Base-by-base conservation (phyloP, 2,888 invertebrate species). In the Siphonodentalium dalli region DNA sequence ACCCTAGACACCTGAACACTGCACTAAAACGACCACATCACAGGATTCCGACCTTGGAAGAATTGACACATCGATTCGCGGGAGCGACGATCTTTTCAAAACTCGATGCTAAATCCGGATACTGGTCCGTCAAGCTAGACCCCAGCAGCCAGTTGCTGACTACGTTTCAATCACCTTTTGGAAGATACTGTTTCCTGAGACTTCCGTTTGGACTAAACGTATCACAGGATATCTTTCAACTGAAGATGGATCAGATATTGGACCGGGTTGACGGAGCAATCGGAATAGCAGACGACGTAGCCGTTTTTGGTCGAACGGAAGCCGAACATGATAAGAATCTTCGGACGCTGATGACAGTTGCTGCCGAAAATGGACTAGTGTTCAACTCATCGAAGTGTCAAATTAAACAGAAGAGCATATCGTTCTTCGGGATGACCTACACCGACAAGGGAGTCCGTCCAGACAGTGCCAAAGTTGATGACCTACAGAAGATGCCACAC, bases 121-220 rank as follows among this genome's bases (percentile, higher is more conserved):
- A 51, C 37, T 58, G 46, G 59, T 21, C 34, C 24, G 15, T 51
- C n/a, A 8, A 42, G 13, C 13, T 58, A 13, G 39, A 54, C 21
- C 13, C 26, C 21, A 26, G 48, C 5, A 40, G 28, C 21, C 51
- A 60, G 34, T 11, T 44, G 15, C 43, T 54, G 13, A 63, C 61
- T 4, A 61, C 65, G 8, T 63, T 63, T 48, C 20, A 28, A 3
- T 46, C 50, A 18, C 55, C 65, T 5, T 59, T 49, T 49, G 63
- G 61, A n/a, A 43, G 58, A 28, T 55, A 53, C 46, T 39, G 52
- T 4, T 58, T 51, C 38, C 20, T 21, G 0, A 15, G 44, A n/a
- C 27, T 58, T 27, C 44, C 54, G 21, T 60, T 60, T 44, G 59
- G 64, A 2, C 35, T 56, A 1, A 31, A 15, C 15, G 44, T 51